A percentile compares a stretch with the other conserved stretches of the same genome.
Evolutionary conservation across 2,113 vertebrate species (phyloP).

Genomic region (Osmerus eperlanus): DNA sequence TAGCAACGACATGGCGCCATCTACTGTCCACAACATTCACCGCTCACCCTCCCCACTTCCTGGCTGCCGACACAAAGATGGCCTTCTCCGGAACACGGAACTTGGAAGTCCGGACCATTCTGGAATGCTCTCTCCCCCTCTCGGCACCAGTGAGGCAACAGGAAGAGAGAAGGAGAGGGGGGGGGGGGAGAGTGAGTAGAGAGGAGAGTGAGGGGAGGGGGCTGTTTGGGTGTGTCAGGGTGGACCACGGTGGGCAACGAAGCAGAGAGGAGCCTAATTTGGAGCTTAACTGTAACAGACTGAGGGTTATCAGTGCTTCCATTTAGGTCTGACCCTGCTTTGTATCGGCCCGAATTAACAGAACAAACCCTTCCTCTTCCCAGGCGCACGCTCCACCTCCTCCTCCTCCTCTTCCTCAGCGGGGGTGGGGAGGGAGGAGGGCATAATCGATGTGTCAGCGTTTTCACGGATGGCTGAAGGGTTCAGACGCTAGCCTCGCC

Average conservation of each 20-base stretch:
- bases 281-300: slow-evolving; percentile 65
- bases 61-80: neutral
- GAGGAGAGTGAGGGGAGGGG: neutral
- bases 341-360: slow-evolving; percentile 52
- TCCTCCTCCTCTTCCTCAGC: slow-evolving; percentile 50
- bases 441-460: slow-evolving; percentile 65
- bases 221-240: neutral
- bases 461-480: slow-evolving; percentile 61
- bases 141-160: neutral
- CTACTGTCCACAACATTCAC: slow-evolving; percentile 56
- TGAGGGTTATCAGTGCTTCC: slow-evolving; percentile 55
- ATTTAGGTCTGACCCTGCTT: slow-evolving; percentile 62
- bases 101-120: slow-evolving; percentile 22
- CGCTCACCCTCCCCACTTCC: slow-evolving; percentile 6
- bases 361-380: slow-evolving; percentile 58
- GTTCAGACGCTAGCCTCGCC: slow-evolving; percentile 37
- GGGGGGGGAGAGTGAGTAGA: slow-evolving; percentile 30
- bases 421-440: slow-evolving; percentile 9
- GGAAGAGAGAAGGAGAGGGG: slow-evolving; percentile 20
- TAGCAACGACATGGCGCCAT: slow-evolving; percentile 71
- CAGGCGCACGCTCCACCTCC: neutral
- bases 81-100: slow-evolving; percentile 25
- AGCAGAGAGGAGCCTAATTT: slow-evolving; percentile 59
- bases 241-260: no score
- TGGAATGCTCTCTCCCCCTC: neutral